These are phyloP conservation scores for Poeciliopsis gracilis DNA, from an alignment of 2,797 vertebrate species.

Conservation along the genomic window DNA sequence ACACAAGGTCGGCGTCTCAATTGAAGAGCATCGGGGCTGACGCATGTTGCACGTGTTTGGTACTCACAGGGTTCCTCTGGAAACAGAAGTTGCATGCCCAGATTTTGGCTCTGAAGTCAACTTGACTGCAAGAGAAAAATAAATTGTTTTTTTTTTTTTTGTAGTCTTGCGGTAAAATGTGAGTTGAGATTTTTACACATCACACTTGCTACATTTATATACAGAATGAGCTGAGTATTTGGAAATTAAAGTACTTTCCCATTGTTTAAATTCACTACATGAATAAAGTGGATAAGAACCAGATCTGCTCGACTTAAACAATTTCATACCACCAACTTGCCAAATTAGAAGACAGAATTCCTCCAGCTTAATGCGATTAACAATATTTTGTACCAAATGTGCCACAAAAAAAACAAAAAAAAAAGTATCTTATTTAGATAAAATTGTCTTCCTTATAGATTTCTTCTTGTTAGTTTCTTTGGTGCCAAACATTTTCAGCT, in stretches of 20 bases:
- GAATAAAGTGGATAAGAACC: neutral
- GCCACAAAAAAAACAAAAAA: neutral
- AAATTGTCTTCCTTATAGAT: neutral
- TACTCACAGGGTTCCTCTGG: slow-evolving; percentile 94
- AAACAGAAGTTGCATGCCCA: slow-evolving; percentile 99
- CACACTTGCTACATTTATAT: neutral
- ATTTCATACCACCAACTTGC: neutral
- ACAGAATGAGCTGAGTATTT: neutral
- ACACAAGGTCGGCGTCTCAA: neutral
- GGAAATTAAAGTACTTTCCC: neutral
- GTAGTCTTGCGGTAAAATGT: neutral
- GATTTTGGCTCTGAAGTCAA: slow-evolving; percentile 96
- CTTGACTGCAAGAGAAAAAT: slow-evolving; percentile 84
- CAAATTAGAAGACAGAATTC: neutral
- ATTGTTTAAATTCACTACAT: neutral
- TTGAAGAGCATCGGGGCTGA: neutral
- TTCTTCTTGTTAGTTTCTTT: neutral
- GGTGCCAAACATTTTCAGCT: neutral
- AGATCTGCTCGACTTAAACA: neutral
- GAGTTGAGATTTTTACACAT: slow-evolving; percentile 7
- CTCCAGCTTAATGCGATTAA: neutral
- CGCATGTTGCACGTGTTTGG: fast-evolving
- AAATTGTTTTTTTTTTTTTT: neutral
- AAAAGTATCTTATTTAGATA: neutral
- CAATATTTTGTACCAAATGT: neutral